These are phyloP conservation scores for Gadopsis bispinosus DNA, from an alignment of 2,797 vertebrate genomes.

Conservation along the genomic window DNA sequence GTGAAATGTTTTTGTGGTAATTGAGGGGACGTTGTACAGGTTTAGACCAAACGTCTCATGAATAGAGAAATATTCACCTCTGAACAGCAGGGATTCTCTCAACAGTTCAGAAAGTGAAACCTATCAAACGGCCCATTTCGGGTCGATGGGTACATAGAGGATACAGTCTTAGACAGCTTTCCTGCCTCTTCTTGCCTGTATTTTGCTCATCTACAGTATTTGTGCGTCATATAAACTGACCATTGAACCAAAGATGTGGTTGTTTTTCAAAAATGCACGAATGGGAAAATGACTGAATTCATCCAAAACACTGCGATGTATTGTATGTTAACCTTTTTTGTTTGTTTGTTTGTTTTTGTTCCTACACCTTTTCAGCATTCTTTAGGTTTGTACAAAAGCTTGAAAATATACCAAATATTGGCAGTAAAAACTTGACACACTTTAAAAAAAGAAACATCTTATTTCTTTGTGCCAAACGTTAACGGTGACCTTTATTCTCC, in stretches of 20 bases:
- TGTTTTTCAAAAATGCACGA: constrained; percentile 25
- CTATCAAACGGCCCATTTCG: constrained; percentile 38
- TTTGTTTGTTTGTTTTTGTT: constrained; percentile 6
- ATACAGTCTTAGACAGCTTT: constrained; percentile 7
- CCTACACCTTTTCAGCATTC: constrained; percentile 16
- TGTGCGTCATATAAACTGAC: constrained; percentile 22
- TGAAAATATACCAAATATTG: constrained; percentile 49
- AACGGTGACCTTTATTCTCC: constrained; percentile 43
- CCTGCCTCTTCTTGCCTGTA: constrained; percentile 6
- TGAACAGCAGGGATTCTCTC: constrained; percentile 40
- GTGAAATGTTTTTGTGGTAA: constrained; percentile 29
- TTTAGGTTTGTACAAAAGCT: constrained; percentile 39
- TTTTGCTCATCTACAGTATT: constrained; percentile 33
- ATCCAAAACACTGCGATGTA: constrained; percentile 35
- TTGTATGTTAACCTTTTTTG: background rate
- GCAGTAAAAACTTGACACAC: constrained; percentile 41
- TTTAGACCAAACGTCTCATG: constrained; percentile 42
- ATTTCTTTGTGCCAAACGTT: constrained; percentile 65
- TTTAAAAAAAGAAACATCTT: background rate
- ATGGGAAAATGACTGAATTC: constrained; percentile 23
- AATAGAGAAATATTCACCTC: constrained; percentile 25
- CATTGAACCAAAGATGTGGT: constrained; percentile 65
- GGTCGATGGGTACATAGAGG: constrained; percentile 6
- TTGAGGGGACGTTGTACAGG: constrained; percentile 34
- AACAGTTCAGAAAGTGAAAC: constrained; percentile 29